Evolutionary conservation across 2,113 vertebrate genomes (phyloP).

Genomic region (Chionomys nivalis): DNA sequence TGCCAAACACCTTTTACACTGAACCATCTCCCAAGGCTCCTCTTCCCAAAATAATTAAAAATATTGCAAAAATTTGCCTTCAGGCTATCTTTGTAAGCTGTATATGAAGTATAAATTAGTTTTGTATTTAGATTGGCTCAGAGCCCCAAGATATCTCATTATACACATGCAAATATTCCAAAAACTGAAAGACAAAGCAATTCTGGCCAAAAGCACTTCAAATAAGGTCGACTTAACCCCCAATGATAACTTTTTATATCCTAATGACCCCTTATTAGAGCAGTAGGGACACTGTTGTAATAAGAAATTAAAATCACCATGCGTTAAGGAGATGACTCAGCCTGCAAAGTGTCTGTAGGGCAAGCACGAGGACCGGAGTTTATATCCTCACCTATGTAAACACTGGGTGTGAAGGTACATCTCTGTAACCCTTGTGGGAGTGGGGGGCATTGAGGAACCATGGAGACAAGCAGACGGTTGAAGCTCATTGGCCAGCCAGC

Average conservation of each 20-base stretch:
- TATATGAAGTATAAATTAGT: not conserved
- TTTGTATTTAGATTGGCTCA: not conserved
- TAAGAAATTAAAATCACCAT: not conserved
- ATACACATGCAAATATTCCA: not conserved
- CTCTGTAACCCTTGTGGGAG: too few relatives aligned
- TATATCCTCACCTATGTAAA: not conserved
- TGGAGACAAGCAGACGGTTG: not conserved
- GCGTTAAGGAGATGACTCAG: not conserved
- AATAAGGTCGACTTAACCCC: not conserved
- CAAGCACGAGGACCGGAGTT: not conserved
- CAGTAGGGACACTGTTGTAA: not conserved
- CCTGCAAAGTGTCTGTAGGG: not conserved
- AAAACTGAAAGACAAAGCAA: not conserved
- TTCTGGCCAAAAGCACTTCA: not conserved
- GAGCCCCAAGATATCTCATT: not conserved
- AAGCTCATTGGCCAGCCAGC: not conserved
- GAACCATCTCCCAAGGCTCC: not conserved
- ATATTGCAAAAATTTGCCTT: not conserved
- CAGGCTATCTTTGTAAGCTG: not conserved
- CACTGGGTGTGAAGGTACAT: not conserved
- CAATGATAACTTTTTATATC: not conserved
- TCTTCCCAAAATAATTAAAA: not conserved
- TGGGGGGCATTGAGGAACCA: not conserved
- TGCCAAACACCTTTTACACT: not conserved
- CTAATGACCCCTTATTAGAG: not conserved